A percentile compares a stretch with the other conserved stretches of the same genome.
These are phyloP conservation scores for Tanypteryx hageni DNA, from an alignment of 2,888 invertebrate genomes.

Conservation along the genomic window DNA sequence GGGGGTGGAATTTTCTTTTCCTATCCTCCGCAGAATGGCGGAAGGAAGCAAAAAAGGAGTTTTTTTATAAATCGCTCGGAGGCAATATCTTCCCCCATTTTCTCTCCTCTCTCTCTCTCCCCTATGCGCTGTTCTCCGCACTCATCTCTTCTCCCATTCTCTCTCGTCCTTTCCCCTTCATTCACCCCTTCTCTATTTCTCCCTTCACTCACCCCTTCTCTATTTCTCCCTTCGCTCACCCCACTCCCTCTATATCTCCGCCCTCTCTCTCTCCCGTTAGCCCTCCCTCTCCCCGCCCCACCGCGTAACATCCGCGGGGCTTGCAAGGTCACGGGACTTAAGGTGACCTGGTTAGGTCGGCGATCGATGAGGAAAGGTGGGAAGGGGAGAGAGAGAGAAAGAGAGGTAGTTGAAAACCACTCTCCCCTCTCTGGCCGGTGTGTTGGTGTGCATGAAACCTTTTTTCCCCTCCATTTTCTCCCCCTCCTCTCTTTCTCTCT, in stretches of 20 bases:
- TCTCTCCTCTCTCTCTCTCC: neutral
- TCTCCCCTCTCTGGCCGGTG: slow-evolving; percentile 68
- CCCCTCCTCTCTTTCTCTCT: neutral
- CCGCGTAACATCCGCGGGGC: slow-evolving; percentile 61
- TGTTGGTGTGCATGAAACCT: slow-evolving; percentile 33
- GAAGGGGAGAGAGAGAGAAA: too few relatives aligned
- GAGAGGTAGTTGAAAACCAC: slow-evolving; percentile 35
- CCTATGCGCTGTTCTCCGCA: slow-evolving; percentile 11
- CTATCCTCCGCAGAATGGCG: slow-evolving; percentile 38
- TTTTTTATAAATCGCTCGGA: slow-evolving; percentile 54
- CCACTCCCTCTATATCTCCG: neutral
- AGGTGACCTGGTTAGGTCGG: slow-evolving; percentile 62
- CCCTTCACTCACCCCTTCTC: neutral
- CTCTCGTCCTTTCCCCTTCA: neutral
- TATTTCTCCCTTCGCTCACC: neutral
- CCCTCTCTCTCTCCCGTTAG: neutral
- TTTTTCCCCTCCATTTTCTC: slow-evolving; percentile 27
- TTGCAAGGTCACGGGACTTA: slow-evolving; percentile 61
- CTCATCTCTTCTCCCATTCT: slow-evolving; percentile 16
- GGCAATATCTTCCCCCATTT: slow-evolving; percentile 48
- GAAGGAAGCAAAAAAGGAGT: slow-evolving; percentile 35
- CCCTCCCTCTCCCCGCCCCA: neutral
- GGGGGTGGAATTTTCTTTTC: neutral
- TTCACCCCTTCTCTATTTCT: neutral
- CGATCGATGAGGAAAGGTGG: slow-evolving; percentile 36